A percentile compares a stretch with the other conserved stretches of the same genome.
These are phyloP conservation scores for Marisa cornuarietis DNA, from an alignment of 1,140 invertebrate genomes.

Conservation along the genomic window DNA sequence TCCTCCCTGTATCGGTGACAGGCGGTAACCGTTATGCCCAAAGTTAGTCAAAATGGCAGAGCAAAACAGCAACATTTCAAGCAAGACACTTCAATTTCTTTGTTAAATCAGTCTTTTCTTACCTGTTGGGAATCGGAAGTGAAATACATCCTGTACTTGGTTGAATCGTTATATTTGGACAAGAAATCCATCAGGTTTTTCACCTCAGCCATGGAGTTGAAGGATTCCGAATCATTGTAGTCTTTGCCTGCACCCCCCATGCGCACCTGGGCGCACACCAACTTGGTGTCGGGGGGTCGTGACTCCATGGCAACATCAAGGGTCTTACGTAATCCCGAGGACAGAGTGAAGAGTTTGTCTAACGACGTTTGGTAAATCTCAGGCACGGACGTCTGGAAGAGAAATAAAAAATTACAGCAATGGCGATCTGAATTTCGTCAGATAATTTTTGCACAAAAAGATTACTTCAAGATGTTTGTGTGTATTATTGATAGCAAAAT, in stretches of 20 bases:
- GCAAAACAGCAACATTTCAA: not conserved
- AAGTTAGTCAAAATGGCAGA: not conserved
- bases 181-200: not conserved
- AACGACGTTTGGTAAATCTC: slow-evolving; percentile 7
- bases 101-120: not conserved
- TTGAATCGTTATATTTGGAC: slow-evolving; percentile 5
- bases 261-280: slow-evolving; percentile 33
- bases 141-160: slow-evolving; percentile 1
- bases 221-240: slow-evolving; percentile 14
- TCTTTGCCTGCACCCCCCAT: slow-evolving; percentile 6
- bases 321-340: not conserved
- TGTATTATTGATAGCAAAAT: too few species aligned
- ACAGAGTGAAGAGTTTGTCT: not conserved
- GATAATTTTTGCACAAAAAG: too few species aligned
- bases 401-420: too few species aligned
- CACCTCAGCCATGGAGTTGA: slow-evolving; percentile 12
- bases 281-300: not conserved
- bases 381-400: not conserved
- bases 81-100: too few species aligned
- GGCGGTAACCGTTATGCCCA: not conserved
- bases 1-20: not conserved
- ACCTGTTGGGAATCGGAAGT: not conserved
- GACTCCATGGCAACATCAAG: not conserved
- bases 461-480: too few species aligned
- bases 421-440: too few species aligned